Percentiles rank a stretch among this genome's conserved stretches.
Conservation (phyloP, 2,113 vertebrate genomes). For the Limnothrissa miodon region DNA sequence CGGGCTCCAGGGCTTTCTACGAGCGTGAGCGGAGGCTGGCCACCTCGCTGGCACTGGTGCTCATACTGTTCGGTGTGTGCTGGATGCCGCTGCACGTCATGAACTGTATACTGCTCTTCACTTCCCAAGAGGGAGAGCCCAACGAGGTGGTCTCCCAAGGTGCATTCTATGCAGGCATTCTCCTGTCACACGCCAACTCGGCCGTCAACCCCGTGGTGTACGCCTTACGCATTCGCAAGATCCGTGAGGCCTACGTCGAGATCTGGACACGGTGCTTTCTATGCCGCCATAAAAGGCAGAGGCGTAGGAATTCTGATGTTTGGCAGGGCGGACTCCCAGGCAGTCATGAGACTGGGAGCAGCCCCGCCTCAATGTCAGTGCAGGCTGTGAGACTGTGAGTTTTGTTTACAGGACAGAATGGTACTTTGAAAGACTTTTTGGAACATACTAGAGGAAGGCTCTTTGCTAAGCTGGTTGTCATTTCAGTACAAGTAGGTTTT, state of each 20-base stretch:
- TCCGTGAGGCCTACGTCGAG: constrained; percentile 55
- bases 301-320: neutral
- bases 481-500: neutral
- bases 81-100: constrained; percentile 67
- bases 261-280: constrained; percentile 55
- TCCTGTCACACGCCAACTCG: constrained; percentile 63
- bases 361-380: neutral
- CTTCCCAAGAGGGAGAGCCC: neutral
- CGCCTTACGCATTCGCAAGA: constrained; percentile 62
- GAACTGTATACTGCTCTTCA: constrained; percentile 57
- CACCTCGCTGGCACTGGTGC: constrained; percentile 59
- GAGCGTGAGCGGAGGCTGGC: constrained; percentile 60
- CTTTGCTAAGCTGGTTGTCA: neutral
- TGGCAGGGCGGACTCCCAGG: neutral
- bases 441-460: neutral
- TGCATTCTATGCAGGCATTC: constrained; percentile 55
- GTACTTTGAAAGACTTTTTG: neutral
- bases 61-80: constrained; percentile 57
- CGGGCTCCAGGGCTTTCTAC: constrained; percentile 46
- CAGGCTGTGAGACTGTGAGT: neutral
- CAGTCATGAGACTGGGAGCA: neutral
- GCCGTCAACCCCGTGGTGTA: constrained; percentile 66
- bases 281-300: constrained; percentile 22
- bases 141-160: constrained; percentile 29
- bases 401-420: neutral